phyloP scores from a whole-genome alignment of 1,140 invertebrate genomes.

The Trinorchestia longiramus region DNA sequence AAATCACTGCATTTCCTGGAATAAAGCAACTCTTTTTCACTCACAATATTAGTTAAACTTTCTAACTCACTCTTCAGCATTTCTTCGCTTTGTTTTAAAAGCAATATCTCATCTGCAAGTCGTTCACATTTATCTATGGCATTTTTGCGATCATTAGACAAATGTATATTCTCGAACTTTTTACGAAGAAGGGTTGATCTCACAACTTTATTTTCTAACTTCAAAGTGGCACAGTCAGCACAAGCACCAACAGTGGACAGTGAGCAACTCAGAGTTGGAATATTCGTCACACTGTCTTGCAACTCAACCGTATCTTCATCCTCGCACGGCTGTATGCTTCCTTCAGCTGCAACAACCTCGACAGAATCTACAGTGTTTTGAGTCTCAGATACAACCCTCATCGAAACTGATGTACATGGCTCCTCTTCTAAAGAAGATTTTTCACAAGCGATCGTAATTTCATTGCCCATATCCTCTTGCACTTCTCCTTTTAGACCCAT shows the following conservation, averaged over 20 bases:
- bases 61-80: background rate
- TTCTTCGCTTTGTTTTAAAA: background rate
- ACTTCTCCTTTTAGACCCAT: background rate
- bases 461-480: background rate
- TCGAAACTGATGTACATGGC: background rate
- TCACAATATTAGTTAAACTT: background rate
- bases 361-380: background rate
- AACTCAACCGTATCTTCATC: background rate
- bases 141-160: background rate
- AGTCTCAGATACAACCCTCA: background rate
- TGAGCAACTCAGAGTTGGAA: background rate
- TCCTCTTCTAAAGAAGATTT: background rate
- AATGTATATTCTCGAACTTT: background rate
- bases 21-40: background rate
- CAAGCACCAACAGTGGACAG: background rate
- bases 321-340: background rate
- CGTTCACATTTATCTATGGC: background rate
- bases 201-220: background rate
- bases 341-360: background rate
- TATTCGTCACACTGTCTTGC: background rate
- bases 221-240: background rate
- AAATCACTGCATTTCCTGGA: background rate
- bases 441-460: background rate
- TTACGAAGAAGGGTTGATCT: background rate
- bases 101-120: background rate